Evolutionary conservation across 2,888 invertebrate species (phyloP), one percentile per base, ranked within the genome.

Genomic region (Trichogramma evanescens): DNA sequence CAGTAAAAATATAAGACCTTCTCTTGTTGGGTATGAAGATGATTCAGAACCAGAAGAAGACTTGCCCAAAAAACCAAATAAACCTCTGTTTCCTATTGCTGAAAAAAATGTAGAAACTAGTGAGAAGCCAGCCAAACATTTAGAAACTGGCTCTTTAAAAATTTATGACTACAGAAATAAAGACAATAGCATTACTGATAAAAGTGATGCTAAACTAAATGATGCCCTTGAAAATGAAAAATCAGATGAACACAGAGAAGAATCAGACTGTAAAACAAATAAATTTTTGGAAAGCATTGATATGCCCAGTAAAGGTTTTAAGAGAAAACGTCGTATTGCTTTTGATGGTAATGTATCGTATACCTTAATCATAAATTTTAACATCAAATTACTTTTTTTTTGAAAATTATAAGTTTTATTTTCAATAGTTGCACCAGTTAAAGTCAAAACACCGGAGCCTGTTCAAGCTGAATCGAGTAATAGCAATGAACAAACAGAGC

Each of bases 11-110:
- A 72, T 76, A 0, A 74, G 67, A 58, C 64, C 82, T 65, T 81
- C 82, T 0, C 69, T 83, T 50, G 80, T 83, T n/a, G 81, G 81
- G 26, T 84, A 84, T 63, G 82, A 81, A 3, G 81, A 82, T 63
- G 82, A 82, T 65, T 80, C 81, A 0, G 82, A 82, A 38, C 77
- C 73, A 40, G 82, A 82, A 40, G 77, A 74, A 78, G 81, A 40
- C 74, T 73, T 26, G 43, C 57, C 4, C 6, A 6, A 43, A 50
- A 59, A 8, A 26, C 44, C 43, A 4, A 54, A 63, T 7, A 81
- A 79, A 58, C 80, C 81, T 4, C 64, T 82, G 44, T 82, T 82
- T 67, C 82, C 82, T 1, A 79, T 79, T 42, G 66, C 78, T 0
- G 72, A 79, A 65, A 69, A 68, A 54, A 69, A 67, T 52, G 62